phyloP scores from a whole-genome alignment of 1,140 invertebrate species.

The Anadara kagoshimensis region DNA sequence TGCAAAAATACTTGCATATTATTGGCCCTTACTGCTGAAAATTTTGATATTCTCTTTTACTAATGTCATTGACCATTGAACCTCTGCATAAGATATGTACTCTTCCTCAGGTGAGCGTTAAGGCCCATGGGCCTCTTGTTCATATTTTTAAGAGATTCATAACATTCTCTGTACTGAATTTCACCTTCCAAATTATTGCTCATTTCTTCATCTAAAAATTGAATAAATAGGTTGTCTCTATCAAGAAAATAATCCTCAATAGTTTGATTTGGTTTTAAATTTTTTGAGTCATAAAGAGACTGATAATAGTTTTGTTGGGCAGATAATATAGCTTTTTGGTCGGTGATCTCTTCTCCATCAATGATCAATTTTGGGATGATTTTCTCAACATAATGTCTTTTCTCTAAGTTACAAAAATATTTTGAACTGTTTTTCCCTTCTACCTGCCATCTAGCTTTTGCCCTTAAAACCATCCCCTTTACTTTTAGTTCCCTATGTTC shows the following conservation, averaged over 20 bases:
- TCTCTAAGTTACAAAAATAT: too few species aligned
- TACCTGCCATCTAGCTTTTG: too few species aligned
- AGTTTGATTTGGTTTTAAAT: neutral
- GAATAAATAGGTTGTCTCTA: neutral
- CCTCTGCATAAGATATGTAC: too few species aligned
- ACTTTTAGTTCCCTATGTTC: neutral
- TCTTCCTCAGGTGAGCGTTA: too few species aligned
- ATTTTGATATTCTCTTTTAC: too few species aligned
- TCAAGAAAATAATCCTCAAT: too few species aligned
- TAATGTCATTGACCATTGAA: too few species aligned
- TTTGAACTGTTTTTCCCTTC: neutral
- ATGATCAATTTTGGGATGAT: neutral
- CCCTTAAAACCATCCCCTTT: neutral
- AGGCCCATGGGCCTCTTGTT: too few species aligned
- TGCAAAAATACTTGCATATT: too few species aligned
- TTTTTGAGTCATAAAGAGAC: neutral
- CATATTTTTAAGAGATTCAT: too few species aligned
- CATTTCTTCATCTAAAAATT: neutral
- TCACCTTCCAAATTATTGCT: neutral
- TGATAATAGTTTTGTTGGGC: conserved; percentile 6
- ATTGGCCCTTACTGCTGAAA: too few species aligned
- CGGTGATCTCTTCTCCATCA: neutral
- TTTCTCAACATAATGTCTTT: neutral
- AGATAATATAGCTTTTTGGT: neutral
- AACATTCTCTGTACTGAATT: too few species aligned